phyloP scores from a whole-genome alignment of 2,113 vertebrate species.

The Hiodon tergisus region DNA sequence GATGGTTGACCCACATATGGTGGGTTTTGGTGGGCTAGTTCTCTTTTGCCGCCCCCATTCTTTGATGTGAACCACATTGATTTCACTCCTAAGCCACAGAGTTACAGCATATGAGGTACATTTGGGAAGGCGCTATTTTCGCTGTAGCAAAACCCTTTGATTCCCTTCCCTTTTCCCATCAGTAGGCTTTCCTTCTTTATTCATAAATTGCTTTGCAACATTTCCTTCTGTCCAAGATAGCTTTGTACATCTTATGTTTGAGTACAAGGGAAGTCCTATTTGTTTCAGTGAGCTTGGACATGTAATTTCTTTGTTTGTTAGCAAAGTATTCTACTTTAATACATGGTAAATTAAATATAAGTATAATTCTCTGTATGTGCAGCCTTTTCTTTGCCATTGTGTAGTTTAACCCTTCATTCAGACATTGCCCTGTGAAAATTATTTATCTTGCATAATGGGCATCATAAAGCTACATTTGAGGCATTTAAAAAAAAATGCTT shows the following conservation, averaged over 20 bases:
- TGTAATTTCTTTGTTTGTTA: no score
- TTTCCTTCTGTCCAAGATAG: background rate
- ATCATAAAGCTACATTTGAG: no score
- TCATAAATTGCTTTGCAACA: background rate
- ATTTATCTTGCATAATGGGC: no score
- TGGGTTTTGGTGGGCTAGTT: background rate
- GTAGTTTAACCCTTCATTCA: no score
- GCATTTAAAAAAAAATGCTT: no score
- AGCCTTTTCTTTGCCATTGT: no score
- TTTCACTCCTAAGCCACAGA: background rate
- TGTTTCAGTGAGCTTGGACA: background rate
- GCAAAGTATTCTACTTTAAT: no score
- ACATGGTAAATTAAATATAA: no score
- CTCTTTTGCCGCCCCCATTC: background rate
- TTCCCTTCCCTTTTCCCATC: background rate
- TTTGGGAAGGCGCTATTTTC: background rate
- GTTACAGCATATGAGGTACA: constrained; percentile 1
- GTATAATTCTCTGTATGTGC: no score
- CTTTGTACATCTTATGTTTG: background rate
- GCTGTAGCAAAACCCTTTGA: background rate
- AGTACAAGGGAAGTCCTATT: background rate
- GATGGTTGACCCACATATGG: constrained; percentile 11
- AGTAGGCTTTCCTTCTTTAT: background rate
- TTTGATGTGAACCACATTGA: constrained; percentile 20
- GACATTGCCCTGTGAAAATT: no score